A percentile compares a stretch with the other conserved stretches of the same genome.
Conservation (phyloP, 30 jellyfish, hydroid and myxozoan genomes). For the Catostylus mosaicus region DNA sequence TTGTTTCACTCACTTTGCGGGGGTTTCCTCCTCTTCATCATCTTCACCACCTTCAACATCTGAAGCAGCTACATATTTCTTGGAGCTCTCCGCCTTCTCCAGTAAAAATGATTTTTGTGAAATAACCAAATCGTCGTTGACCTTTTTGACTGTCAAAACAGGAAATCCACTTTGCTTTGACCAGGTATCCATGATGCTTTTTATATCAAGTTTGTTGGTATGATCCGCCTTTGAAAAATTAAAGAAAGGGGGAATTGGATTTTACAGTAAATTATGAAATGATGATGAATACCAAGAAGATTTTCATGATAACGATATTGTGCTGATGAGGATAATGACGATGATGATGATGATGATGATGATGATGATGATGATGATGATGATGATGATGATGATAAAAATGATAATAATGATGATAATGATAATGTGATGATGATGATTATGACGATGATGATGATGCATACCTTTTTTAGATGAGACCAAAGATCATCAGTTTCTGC, state of each 20-base stretch:
- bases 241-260: neutral
- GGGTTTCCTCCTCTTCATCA: constrained; percentile 38
- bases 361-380: neutral
- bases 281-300: no score
- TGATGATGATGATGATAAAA: neutral
- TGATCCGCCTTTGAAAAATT: constrained; percentile 58
- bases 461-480: constrained; percentile 81
- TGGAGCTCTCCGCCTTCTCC: constrained; percentile 58
- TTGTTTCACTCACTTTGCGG: constrained; percentile 43
- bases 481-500: constrained; percentile 99
- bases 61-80: neutral
- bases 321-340: neutral
- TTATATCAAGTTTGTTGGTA: constrained; percentile 63
- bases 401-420: no score
- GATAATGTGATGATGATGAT: neutral
- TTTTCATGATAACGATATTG: neutral
- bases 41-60: constrained; percentile 41
- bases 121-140: constrained; percentile 49
- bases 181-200: constrained; percentile 97
- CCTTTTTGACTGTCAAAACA: constrained; percentile 64
- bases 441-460: neutral
- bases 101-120: constrained; percentile 83
- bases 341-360: neutral
- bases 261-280: no score
- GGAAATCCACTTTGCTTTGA: constrained; percentile 95